A percentile compares a stretch with the other conserved stretches of the same genome.
Evolutionary conservation across 2,797 vertebrate species (phyloP).

Genomic region (Typhlichthys subterraneus): DNA sequence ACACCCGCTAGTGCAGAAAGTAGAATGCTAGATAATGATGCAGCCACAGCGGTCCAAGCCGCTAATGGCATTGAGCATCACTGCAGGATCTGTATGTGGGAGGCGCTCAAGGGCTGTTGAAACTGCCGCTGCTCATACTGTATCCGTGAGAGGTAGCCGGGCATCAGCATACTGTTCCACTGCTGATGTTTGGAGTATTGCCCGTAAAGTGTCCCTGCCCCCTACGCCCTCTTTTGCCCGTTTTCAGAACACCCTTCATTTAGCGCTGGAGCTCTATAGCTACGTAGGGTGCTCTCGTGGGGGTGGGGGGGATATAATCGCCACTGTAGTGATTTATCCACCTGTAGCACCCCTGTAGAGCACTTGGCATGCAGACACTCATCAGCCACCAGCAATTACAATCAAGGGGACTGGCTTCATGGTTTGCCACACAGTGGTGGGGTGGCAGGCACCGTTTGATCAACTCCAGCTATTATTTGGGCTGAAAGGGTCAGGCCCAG

Average conservation of each 20-base stretch:
- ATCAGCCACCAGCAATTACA: slow-evolving; percentile 25
- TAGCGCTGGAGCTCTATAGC: slow-evolving; percentile 33
- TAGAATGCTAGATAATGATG: slow-evolving; percentile 7
- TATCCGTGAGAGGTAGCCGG: slow-evolving; percentile 27
- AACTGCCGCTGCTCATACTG: slow-evolving; percentile 18
- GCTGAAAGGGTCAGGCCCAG: neutral
- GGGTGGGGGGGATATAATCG: slow-evolving; percentile 41
- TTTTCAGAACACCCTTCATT: slow-evolving; percentile 6
- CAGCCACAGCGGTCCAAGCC: slow-evolving; percentile 8
- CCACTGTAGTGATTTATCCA: slow-evolving; percentile 61
- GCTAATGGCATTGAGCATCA: neutral
- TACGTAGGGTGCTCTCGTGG: slow-evolving; percentile 43
- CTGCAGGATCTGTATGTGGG: slow-evolving; percentile 25
- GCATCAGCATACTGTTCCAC: slow-evolving; percentile 33
- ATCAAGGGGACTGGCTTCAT: slow-evolving; percentile 28
- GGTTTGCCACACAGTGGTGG: slow-evolving; percentile 12
- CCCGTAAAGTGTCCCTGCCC: slow-evolving; percentile 39
- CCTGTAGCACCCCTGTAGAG: slow-evolving; percentile 40
- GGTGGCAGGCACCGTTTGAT: slow-evolving; percentile 17
- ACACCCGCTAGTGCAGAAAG: slow-evolving; percentile 21
- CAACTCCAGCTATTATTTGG: slow-evolving; percentile 6
- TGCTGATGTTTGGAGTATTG: slow-evolving; percentile 44
- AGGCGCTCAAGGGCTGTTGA: slow-evolving; percentile 24
- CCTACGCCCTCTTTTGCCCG: slow-evolving; percentile 16
- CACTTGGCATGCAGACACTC: slow-evolving; percentile 25